Evolutionary conservation across 2,888 invertebrate species (phyloP).

Genomic region (Apodemia hepburni): DNA sequence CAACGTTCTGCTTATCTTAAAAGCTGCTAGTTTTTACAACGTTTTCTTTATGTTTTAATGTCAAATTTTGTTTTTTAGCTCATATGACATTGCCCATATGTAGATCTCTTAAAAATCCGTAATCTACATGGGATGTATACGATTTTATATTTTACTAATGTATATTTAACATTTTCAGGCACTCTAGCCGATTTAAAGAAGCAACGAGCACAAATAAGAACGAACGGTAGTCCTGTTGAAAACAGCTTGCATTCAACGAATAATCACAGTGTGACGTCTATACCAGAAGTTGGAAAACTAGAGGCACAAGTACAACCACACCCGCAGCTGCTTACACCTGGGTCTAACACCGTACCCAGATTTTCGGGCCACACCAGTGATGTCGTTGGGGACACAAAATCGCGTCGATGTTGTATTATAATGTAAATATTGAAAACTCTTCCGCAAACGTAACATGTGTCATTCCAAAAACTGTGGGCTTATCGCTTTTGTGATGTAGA

Average conservation of each 20-base stretch:
- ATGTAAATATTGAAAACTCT: constrained; percentile 73
- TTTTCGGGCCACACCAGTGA: constrained; percentile 89
- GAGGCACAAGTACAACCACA: constrained; percentile 62
- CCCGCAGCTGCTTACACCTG: constrained; percentile 64
- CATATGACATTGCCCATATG: background rate
- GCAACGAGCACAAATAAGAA: constrained; percentile 91
- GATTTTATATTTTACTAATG: background rate
- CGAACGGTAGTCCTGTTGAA: constrained; percentile 80
- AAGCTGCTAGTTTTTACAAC: constrained; percentile 1
- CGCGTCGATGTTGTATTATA: constrained; percentile 86
- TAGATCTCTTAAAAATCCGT: background rate
- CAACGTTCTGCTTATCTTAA: constrained; percentile 32
- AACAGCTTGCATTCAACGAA: constrained; percentile 62
- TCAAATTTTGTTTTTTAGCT: background rate
- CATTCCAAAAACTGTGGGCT: constrained; percentile 51
- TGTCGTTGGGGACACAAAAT: constrained; percentile 86
- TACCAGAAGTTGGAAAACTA: constrained; percentile 58
- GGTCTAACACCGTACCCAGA: constrained; percentile 71
- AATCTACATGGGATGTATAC: background rate
- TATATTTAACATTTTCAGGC: constrained; percentile 60
- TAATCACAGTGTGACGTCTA: constrained; percentile 67
- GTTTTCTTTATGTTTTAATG: background rate
- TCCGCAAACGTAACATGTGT: constrained; percentile 40
- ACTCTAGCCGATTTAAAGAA: constrained; percentile 96
- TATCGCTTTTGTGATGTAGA: constrained; percentile 9